A percentile compares a stretch with the other conserved stretches of the same genome.
Conservation (phyloP, 2,113 vertebrate species). For the Gyps fulvus region DNA sequence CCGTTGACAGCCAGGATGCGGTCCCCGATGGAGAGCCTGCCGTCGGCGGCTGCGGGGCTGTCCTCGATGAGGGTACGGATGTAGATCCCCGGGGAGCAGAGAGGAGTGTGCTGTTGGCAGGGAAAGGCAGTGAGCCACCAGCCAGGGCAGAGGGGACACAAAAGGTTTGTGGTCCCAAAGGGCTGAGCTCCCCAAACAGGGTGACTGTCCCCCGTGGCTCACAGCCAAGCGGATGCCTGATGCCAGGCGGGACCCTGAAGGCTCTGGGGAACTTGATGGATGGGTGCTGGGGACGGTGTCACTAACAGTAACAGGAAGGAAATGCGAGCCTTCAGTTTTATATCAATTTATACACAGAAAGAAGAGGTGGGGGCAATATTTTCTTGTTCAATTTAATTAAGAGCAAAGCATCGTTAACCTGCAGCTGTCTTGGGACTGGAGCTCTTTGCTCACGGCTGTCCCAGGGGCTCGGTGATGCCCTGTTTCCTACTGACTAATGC, state of each 20-base stretch:
- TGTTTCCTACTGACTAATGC: slow-evolving; percentile 6
- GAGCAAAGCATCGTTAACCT: neutral
- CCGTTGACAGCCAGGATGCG: slow-evolving; percentile 93
- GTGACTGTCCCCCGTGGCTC: neutral
- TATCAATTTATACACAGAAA: neutral
- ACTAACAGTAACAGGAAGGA: neutral
- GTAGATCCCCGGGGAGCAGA: slow-evolving; percentile 90
- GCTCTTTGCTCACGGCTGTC: neutral
- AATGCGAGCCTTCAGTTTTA: rapidly evolving
- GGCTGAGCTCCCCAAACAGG: neutral
- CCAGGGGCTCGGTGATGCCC: neutral
- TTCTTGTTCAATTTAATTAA: neutral
- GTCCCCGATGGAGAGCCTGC: slow-evolving; percentile 88
- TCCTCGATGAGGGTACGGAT: slow-evolving; percentile 92
- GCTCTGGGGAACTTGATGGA: neutral
- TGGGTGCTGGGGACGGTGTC: neutral
- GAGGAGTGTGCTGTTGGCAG: slow-evolving; percentile 84
- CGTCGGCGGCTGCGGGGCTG: slow-evolving; percentile 84
- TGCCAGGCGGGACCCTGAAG: neutral
- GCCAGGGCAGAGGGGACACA: rapidly evolving
- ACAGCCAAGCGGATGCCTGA: neutral
- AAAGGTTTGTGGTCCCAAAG: neutral
- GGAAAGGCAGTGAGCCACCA: neutral
- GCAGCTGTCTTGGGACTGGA: neutral
- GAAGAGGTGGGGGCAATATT: neutral